Evolutionary conservation across 2,113 vertebrate species (phyloP).

Genomic region (Ptilorrhoa leucosticta): DNA sequence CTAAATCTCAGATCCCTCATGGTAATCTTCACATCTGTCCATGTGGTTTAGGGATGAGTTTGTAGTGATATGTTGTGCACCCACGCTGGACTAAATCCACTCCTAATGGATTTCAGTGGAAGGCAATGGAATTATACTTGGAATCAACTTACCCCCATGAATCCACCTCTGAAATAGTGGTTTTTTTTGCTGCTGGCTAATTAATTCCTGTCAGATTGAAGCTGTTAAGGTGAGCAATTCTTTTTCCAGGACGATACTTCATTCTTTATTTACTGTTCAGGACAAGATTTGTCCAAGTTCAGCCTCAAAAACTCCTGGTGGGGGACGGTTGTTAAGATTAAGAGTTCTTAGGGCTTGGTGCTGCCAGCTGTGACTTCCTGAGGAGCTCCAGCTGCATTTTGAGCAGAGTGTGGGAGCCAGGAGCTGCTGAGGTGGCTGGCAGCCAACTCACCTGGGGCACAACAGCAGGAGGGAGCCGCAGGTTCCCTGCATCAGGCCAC

Average conservation of each 20-base stretch:
- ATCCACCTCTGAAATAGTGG: background rate
- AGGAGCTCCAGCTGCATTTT: background rate
- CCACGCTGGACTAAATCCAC: background rate
- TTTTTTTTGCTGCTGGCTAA: background rate
- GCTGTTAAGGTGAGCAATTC: background rate
- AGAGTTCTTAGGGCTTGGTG: background rate
- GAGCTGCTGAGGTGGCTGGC: background rate
- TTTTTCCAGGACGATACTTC: background rate
- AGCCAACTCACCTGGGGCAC: background rate
- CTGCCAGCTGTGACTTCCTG: background rate
- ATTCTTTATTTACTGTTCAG: background rate
- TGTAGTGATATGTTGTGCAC: background rate
- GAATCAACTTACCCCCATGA: background rate
- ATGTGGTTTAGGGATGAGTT: background rate
- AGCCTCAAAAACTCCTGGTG: background rate
- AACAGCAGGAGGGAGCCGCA: background rate
- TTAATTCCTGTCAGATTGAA: background rate
- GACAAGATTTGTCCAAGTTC: background rate
- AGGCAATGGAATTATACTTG: background rate
- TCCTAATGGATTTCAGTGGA: background rate
- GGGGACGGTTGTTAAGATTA: rapidly evolving
- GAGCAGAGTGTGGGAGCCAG: background rate
- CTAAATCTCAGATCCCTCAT: background rate
- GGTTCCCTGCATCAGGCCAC: rapidly evolving
- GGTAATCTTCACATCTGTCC: constrained; percentile 48